These are phyloP conservation scores for Raillietiella orientalis DNA, from an alignment of 2,888 invertebrate species.

Conservation along the genomic window DNA sequence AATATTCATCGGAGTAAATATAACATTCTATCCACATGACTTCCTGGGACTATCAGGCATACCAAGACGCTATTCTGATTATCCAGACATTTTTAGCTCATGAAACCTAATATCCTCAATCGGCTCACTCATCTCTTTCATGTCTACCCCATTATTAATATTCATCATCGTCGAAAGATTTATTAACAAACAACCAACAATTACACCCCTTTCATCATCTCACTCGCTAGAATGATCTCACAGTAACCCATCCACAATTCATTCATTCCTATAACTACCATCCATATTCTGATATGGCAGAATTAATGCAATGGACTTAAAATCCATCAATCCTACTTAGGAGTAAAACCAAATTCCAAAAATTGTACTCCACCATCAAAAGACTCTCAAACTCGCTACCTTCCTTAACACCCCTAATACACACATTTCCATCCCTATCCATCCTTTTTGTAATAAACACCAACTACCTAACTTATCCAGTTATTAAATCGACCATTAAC, in stretches of 20 bases:
- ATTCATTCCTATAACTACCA: too few species aligned
- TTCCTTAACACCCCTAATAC: too few species aligned
- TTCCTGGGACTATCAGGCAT: conserved; percentile 27
- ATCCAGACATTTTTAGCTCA: conserved; percentile 11
- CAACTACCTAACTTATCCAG: too few species aligned
- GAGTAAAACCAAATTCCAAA: too few species aligned
- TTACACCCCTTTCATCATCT: conserved; percentile 5
- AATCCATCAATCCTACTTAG: conserved; percentile 3
- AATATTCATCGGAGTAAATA: conserved; percentile 40
- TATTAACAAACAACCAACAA: conserved; percentile 4
- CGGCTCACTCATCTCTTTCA: conserved; percentile 8
- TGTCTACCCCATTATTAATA: conserved; percentile 8
- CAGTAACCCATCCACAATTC: conserved; percentile 4
- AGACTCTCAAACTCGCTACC: too few species aligned
- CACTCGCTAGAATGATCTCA: conserved; percentile 6
- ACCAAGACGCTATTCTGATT: conserved; percentile 14
- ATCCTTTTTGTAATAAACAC: too few species aligned
- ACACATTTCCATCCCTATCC: too few species aligned
- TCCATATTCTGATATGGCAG: conserved; percentile 2
- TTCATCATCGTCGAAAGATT: conserved; percentile 1
- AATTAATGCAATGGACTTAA: conserved; percentile 4
- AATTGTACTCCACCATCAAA: too few species aligned
- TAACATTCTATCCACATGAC: conserved; percentile 49
- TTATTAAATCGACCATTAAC: too few species aligned
- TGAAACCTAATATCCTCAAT: conserved; percentile 10